phyloP scores from a whole-genome alignment of 1,140 invertebrate genomes.

The Zaprionus lachaisei region DNA sequence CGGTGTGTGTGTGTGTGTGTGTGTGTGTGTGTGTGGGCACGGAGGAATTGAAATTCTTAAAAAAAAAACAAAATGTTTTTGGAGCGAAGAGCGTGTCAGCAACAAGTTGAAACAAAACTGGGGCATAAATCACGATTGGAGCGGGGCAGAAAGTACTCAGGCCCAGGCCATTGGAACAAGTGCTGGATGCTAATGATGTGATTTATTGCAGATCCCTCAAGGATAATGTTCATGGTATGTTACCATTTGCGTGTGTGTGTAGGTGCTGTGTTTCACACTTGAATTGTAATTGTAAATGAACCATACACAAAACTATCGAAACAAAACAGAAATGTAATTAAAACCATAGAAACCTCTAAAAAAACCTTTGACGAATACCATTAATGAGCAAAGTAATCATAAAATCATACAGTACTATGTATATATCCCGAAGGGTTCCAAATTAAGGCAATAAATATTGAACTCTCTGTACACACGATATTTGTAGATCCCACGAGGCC shows the following conservation, averaged over 20 bases:
- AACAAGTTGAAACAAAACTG: conserved; percentile 50
- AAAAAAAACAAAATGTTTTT: conserved; percentile 4
- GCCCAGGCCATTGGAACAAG: conserved; percentile 27
- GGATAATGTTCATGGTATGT: conserved; percentile 41
- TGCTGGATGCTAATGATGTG: conserved; percentile 68
- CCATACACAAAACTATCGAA: conserved; percentile 25
- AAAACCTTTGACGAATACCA: conserved; percentile 7
- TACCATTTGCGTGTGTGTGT: conserved; percentile 25
- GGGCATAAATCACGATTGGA: conserved; percentile 63
- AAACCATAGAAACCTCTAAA: neutral
- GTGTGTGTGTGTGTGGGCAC: conserved; percentile 22
- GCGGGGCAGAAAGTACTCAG: conserved; percentile 44
- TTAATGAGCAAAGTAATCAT: conserved; percentile 1
- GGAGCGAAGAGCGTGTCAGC: conserved; percentile 53
- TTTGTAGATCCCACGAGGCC: conserved; percentile 71
- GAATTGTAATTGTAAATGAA: conserved; percentile 62
- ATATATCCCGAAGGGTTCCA: conserved; percentile 41
- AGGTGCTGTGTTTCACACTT: conserved; percentile 73
- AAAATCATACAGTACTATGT: neutral
- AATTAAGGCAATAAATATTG: conserved; percentile 40
- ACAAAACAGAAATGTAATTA: neutral
- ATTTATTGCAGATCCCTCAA: conserved; percentile 68
- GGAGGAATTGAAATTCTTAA: conserved; percentile 7
- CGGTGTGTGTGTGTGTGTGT: neutral
- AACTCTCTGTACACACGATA: conserved; percentile 8